Evolutionary conservation across 2,113 vertebrate species (phyloP), one percentile per base, ranked within the genome.

Genomic region (Amblyopsis rosae): DNA sequence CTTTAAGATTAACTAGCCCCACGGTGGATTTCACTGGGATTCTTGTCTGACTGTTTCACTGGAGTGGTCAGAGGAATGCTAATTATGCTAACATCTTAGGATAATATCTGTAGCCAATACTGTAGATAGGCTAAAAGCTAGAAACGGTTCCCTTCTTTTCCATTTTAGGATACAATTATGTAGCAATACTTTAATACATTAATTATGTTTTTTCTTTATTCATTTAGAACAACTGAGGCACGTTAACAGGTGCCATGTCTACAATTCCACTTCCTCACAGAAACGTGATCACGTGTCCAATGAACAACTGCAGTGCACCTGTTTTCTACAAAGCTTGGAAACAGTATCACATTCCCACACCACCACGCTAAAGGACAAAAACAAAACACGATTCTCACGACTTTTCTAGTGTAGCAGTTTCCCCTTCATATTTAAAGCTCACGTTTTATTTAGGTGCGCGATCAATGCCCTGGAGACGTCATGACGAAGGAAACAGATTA

Each of bases 281-380:
- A 68, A 62, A 45, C 15, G 19, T 53, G 68, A 62, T 70, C 17
- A 57, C 72, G 66, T 12, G 69, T 81, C 69, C 69, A 80, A 78
- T 56, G 85, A 87, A 85, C 86, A 89, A 89, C 87, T 90, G 87
- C 12, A 6, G 13, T 56, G 58, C 89, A 89, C 82, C 89, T 89
- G 89, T 88, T 87, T 64, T 65, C 74, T 61, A 13, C 74, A 72
- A 57, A 61, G 77, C 79, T 76, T 79, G 74, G 77, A 86, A 88
- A 86, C 76, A 65, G 73, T 76, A 84, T 73, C 82, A 49, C 53
- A 10, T 62, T 69, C 51, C 82, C 62, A 72, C 69, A 78, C 80
- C 69, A 64, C 66, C 17, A 10, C 56, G 1, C 19, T 51, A 12
- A 3, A 51, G 13, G 13, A 15, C 11, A 51, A 71, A 72, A 77